Percentiles rank a stretch among this genome's conserved stretches.
These are phyloP conservation scores for Zosterops japonicus DNA, from an alignment of 2,113 vertebrate genomes.

Conservation along the genomic window DNA sequence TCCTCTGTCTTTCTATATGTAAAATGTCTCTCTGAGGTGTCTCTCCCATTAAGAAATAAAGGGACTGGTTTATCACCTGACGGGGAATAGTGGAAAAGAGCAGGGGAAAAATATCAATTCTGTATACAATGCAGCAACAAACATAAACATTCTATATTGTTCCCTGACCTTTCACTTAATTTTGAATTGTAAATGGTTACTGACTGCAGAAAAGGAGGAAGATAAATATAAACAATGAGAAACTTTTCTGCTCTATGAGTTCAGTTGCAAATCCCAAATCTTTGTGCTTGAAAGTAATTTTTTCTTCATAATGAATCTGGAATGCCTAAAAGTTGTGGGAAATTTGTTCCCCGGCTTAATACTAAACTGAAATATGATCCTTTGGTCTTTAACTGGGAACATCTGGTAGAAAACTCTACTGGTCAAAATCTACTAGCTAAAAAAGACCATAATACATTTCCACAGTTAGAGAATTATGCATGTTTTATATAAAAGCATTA, in stretches of 20 bases:
- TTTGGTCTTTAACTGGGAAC: background rate
- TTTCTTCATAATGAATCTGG: background rate
- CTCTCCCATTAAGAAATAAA: background rate
- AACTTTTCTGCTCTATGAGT: background rate
- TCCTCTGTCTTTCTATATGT: background rate
- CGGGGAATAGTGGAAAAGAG: rapidly evolving
- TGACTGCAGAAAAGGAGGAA: background rate
- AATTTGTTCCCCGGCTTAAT: background rate
- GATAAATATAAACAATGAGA: background rate
- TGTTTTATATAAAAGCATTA: slow-evolving; percentile 45
- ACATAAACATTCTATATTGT: background rate
- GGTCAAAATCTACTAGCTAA: slow-evolving; percentile 20
- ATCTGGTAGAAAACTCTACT: slow-evolving; percentile 3
- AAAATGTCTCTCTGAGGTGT: background rate
- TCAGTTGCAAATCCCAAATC: background rate
- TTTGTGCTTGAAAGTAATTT: background rate
- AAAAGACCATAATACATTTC: slow-evolving; percentile 35
- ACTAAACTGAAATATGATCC: background rate
- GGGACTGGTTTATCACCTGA: background rate
- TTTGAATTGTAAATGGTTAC: background rate
- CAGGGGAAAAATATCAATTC: background rate
- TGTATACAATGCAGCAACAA: background rate
- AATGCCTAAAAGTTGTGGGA: background rate
- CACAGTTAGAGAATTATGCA: background rate
- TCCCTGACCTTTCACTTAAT: background rate